Evolutionary conservation across 2,113 vertebrate species (phyloP), one percentile per base, ranked within the genome.

Genomic region (Lycocorax pyrrhopterus): DNA sequence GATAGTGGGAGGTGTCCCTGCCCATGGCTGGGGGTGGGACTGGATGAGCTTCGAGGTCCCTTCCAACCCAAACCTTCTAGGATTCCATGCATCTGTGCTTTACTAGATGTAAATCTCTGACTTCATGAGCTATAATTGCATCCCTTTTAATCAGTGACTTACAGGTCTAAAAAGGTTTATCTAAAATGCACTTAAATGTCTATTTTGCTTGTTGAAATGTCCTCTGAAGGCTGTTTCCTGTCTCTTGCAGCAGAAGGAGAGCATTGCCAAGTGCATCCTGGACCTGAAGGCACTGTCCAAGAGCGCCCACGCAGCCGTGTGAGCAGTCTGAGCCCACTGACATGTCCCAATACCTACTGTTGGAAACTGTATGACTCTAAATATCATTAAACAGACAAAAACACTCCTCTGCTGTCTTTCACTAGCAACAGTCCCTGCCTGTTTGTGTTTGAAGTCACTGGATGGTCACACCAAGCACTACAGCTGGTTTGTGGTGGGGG

Each of bases 181-280:
- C 5, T 55, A 2, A 53, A 84, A 22, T 22, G 25, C 13, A 3
- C 12, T 26, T 8, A 5, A 13, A 9, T 5, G n/a, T 7, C 0
- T 12, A 0, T 18, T 47, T 25, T 56, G 10, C 17, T 9, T 18
- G 13, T 66, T 80, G 19, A 10, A n/a, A 5, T 30, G 44, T 13
- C 7, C 46, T 21, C 81, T 97, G 66, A 96, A 49, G 64, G 47
- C 59, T 30, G 7, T 95, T 66, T 94, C 56, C 75, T 97, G 26
- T 86, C 71, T 96, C 33, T 98, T 94, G 77, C 96, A 99, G 99
- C 99, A 99, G 89, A 99, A 99, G 79, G 99, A 99, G 53, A 99
- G 99, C 77, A 98, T 99, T 60, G 97, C 99, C 51, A 99, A 99
- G 96, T 99, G 99, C 97, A 99, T 99, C 90, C 29, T 98, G 75